Evolutionary conservation across 2,888 invertebrate genomes (phyloP).

Genomic region (Anticlea derivata): DNA sequence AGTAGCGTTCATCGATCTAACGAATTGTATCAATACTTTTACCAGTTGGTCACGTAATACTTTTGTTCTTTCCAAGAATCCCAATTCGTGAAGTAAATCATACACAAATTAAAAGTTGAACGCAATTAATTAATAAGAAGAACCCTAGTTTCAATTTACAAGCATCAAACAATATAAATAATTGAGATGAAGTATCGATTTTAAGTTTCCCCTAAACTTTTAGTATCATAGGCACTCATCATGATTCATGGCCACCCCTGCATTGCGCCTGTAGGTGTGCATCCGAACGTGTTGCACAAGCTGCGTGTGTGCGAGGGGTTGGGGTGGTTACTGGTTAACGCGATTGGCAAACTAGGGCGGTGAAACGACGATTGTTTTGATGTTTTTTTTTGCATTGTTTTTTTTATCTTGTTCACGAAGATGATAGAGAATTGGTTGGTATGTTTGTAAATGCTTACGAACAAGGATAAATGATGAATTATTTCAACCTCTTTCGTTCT

Average conservation of each 20-base stretch:
- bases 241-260: conserved; percentile 47
- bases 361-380: conserved; percentile 41
- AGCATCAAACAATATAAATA: conserved; percentile 1
- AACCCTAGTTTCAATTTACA: conserved; percentile 3
- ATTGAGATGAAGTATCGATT: conserved; percentile 32
- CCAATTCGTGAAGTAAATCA: neutral
- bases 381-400: neutral
- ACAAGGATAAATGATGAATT: too few relatives aligned
- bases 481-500: too few relatives aligned
- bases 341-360: conserved; percentile 68
- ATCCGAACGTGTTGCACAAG: conserved; percentile 52
- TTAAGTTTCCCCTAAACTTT: conserved; percentile 31
- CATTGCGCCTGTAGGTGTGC: conserved; percentile 46
- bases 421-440: neutral
- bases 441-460: too few relatives aligned
- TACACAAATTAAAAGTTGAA: neutral
- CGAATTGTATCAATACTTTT: too few relatives aligned
- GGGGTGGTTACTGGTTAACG: conserved; percentile 58
- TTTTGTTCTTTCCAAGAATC: neutral
- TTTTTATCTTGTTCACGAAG: neutral
- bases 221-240: conserved; percentile 29
- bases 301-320: conserved; percentile 54
- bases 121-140: neutral
- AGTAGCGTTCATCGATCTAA: too few relatives aligned
- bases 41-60: too few relatives aligned